Evolutionary conservation across 2,888 invertebrate species (phyloP), one percentile per base, ranked within the genome.

Genomic region (Elmis aenea): DNA sequence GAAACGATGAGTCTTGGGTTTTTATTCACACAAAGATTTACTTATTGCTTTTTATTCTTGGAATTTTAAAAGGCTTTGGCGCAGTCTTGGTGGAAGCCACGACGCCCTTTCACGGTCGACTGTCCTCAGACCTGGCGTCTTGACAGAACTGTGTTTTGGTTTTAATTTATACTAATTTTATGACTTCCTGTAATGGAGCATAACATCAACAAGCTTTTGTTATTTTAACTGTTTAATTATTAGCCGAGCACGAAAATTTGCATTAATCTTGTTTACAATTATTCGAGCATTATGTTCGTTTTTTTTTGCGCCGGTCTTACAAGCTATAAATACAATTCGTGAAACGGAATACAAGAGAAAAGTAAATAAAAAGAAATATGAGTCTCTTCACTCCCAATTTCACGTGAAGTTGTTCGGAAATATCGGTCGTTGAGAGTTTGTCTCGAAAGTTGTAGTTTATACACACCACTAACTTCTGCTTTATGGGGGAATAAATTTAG

Each of bases 141-240:
- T 38, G 37, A 27, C 38, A 32, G 20, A 10, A 10, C 12, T 26
- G 25, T 9, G 29, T 29, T n/a, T n/a, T n/a, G n/a, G 24, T 28
- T 42, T 42, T 42, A 42, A 38, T 38, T 42, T 42, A 38, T 42
- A 38, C 38, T 32, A 32, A 32, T 32, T 32, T 32, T 9, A 32
- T 26, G 32, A 26, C 25, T 12, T 27, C 4, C 13, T 6, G 11
- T 32, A 32, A 32, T 32, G 23, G 25, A 27, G 11, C 25, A 11
- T 32, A 12, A 21, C 30, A 5, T 24, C n/a, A 9, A 8, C n/a
- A n/a, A n/a, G n/a, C n/a, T n/a, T n/a, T n/a, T n/a, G n/a, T n/a
- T n/a, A 18, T 18, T 18, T 18, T 18, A 6, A 18, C 8, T 18
- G 5, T 18, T 18, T 6, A 18, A 6, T 18, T 18, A 8, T 18